Base-by-base conservation (phyloP, 1,140 invertebrate species). In the Papilio helenus region DNA sequence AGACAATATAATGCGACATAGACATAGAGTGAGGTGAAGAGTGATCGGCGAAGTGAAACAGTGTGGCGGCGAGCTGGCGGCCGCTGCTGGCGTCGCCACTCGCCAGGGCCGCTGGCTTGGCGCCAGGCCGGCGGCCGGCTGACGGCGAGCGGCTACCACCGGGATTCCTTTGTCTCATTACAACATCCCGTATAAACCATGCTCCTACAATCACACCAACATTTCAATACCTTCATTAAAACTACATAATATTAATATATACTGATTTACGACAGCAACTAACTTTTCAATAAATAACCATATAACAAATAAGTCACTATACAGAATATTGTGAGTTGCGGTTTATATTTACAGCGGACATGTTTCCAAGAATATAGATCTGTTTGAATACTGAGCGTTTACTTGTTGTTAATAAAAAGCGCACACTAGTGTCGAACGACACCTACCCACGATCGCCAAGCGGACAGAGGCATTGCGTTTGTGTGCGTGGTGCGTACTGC, bases 161-260 rank as follows among this genome's bases (percentile, higher is more conserved):
- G 93, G 93, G 92, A 93, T 94, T 94, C 93, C 93, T 94, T 94
- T 94, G 93, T 94, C 88, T 94, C 90, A 90, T 88, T 88, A 89
- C 84, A 77, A 42, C 39, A 74, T 44, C 61, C 26, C 61, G 61
- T 29, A 68, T 68, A 29, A 29, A 16, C 23, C 23, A 68, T 26
- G 12, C 61, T 68, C 26, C 51, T 55, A 55, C 18, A 14, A 14
- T 72, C 5, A 46, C 12, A 72, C 9, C 34, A 42, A 72, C 39
- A 44, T 72, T 72, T 23, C 18, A 72, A 10, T 72, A 44, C 20
- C 34, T 3, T 20, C 18, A 72, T 39, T 34, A 42, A 71, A 72
- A 72, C 14, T 46, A 72, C 16, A n/a, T n/a, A n/a, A n/a, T n/a
- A n/a, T n/a, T n/a, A n/a, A n/a, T n/a, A n/a, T n/a, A n/a, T n/a